Conservation (phyloP, 2,888 invertebrate genomes). For the Lasioglossum figueresi region DNA sequence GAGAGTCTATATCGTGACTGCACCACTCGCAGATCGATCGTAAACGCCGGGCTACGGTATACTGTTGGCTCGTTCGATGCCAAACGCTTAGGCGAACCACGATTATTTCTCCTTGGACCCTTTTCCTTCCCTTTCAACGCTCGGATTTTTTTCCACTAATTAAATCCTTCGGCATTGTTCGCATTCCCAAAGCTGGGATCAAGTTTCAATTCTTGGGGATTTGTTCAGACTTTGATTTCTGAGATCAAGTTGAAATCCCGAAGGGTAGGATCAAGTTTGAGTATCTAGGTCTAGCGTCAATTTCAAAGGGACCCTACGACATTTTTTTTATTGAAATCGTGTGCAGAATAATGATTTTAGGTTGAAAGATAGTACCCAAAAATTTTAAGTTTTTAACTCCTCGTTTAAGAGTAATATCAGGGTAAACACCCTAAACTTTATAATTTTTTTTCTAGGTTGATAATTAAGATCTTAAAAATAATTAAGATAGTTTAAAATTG, state of each 20-base stretch:
- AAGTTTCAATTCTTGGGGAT: not conserved
- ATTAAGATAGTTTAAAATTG: not conserved
- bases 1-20: constrained; percentile 57
- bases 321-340: too few relatives aligned
- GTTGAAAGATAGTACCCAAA: too few relatives aligned
- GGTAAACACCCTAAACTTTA: too few relatives aligned
- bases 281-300: not conserved
- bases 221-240: not conserved
- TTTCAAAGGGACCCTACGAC: too few relatives aligned
- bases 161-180: not conserved
- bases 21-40: constrained; percentile 60
- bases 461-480: too few relatives aligned
- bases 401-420: too few relatives aligned
- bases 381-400: too few relatives aligned
- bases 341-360: too few relatives aligned
- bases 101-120: not conserved
- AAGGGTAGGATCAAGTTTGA: not conserved
- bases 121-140: not conserved
- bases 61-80: constrained; percentile 31
- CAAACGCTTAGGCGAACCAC: constrained; percentile 11
- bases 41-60: constrained; percentile 51
- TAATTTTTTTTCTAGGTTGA: too few relatives aligned
- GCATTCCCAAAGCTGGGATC: not conserved
- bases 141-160: not conserved
- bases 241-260: not conserved